phyloP scores from a whole-genome alignment of 2,888 invertebrate species.

The Drosophila barbarae region DNA sequence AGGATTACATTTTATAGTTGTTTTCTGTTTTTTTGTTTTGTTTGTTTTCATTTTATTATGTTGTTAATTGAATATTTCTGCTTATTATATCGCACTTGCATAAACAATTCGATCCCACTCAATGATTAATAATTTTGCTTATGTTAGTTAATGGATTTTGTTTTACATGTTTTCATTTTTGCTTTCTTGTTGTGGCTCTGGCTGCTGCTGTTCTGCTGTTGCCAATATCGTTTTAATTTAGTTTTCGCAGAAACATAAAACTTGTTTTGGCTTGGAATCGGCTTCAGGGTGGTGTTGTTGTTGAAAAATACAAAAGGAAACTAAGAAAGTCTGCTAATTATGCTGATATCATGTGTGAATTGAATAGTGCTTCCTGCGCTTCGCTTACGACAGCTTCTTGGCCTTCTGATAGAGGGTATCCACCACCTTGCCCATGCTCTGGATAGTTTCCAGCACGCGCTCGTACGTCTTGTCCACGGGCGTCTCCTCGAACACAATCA shows the following conservation, averaged over 20 bases:
- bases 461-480: constrained; percentile 98
- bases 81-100: constrained; percentile 56
- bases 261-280: constrained; percentile 30
- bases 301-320: constrained; percentile 36
- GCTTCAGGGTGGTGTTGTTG: constrained; percentile 3
- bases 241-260: constrained; percentile 39
- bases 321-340: constrained; percentile 42
- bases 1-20: background rate
- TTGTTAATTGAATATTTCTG: constrained; percentile 65
- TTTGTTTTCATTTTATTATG: constrained; percentile 48
- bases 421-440: constrained; percentile 99
- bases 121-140: constrained; percentile 44
- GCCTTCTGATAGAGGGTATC: constrained; percentile 99
- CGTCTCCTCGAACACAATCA: constrained; percentile 98
- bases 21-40: constrained; percentile 18
- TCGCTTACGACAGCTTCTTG: constrained; percentile 93
- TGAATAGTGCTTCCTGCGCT: constrained; percentile 18
- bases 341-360: constrained; percentile 41
- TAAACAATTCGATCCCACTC: constrained; percentile 46
- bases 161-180: constrained; percentile 12
- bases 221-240: constrained; percentile 47
- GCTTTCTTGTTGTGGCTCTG: constrained; percentile 5
- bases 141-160: constrained; percentile 31
- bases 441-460: constrained; percentile 97
- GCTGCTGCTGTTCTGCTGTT: constrained; percentile 40